Evolutionary conservation across 2,888 invertebrate species (phyloP).

Genomic region (Pammene fasciana): DNA sequence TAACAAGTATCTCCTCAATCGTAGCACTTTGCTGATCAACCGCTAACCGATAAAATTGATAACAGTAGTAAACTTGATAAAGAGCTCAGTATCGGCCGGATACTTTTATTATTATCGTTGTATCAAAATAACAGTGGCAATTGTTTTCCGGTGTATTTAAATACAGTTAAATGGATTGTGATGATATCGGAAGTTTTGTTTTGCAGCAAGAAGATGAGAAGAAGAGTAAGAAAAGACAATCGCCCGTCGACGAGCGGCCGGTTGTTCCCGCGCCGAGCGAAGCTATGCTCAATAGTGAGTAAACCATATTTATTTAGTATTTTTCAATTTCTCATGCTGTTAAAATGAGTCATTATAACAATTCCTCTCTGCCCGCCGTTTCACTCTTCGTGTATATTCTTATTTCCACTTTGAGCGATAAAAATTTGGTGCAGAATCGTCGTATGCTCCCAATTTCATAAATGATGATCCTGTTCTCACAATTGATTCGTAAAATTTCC

Average conservation of each 20-base stretch:
- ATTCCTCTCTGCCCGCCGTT: too few species aligned
- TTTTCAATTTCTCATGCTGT: not conserved
- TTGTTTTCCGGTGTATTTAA: conserved; percentile 7
- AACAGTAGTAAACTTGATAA: conserved; percentile 38
- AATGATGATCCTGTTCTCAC: too few species aligned
- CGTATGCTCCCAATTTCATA: too few species aligned
- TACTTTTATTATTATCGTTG: conserved; percentile 33
- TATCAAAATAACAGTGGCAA: conserved; percentile 30
- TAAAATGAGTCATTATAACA: too few species aligned
- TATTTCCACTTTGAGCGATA: too few species aligned
- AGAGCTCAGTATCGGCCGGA: conserved; percentile 15
- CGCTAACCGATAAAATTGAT: conserved; percentile 48
- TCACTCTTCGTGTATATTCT: too few species aligned
- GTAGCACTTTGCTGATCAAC: conserved; percentile 66
- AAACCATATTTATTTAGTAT: not conserved
- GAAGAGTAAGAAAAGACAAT: conserved; percentile 75
- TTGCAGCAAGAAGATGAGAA: conserved; percentile 79
- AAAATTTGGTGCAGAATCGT: too few species aligned
- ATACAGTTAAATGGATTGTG: conserved; percentile 43
- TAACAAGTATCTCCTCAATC: conserved; percentile 43
- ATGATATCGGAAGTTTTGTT: conserved; percentile 54
- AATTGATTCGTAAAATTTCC: too few species aligned
- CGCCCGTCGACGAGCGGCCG: conserved; percentile 77
- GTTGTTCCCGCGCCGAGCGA: conserved; percentile 78
- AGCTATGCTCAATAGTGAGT: conserved; percentile 81